A percentile compares a stretch with the other conserved stretches of the same genome.
Evolutionary conservation across 30 jellyfish, hydroid and myxozoan genomes (phyloP).

Genomic region (Calvadosia cruxmelitensis): DNA sequence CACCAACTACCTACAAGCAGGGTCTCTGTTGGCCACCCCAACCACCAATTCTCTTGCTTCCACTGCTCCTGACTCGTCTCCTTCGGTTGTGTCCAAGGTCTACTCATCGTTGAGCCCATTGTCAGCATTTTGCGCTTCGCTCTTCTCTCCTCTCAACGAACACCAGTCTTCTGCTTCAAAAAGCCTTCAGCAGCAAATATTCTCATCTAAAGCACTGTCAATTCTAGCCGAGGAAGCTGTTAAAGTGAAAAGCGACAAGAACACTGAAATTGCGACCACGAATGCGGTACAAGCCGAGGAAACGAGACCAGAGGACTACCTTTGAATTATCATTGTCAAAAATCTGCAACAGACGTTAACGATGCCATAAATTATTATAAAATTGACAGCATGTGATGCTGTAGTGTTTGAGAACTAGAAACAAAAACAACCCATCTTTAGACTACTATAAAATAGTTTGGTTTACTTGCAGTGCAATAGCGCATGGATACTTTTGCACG

Average conservation of each 20-base stretch:
- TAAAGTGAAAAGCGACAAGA: background rate
- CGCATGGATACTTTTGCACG: no score
- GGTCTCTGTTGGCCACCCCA: constrained; percentile 27
- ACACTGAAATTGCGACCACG: background rate
- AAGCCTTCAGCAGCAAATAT: constrained; percentile 29
- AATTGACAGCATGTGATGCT: no score
- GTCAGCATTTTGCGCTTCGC: constrained; percentile 59
- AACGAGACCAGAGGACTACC: background rate
- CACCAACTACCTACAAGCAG: constrained; percentile 31
- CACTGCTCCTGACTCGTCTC: constrained; percentile 24
- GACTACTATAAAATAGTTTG: no score
- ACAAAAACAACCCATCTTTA: no score
- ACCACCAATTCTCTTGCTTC: constrained; percentile 18
- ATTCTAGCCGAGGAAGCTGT: constrained; percentile 14
- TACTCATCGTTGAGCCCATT: constrained; percentile 57
- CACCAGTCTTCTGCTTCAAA: background rate
- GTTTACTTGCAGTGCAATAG: no score
- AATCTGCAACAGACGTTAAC: no score
- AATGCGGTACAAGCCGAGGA: constrained; percentile 4
- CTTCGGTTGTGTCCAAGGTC: constrained; percentile 6
- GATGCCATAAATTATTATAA: no score
- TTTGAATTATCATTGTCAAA: background rate
- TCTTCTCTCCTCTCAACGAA: constrained; percentile 51
- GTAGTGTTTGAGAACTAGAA: background rate
- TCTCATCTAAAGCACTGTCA: constrained; percentile 31